Evolutionary conservation across 2,113 vertebrate genomes (phyloP).

Genomic region (Atractosteus spatula): DNA sequence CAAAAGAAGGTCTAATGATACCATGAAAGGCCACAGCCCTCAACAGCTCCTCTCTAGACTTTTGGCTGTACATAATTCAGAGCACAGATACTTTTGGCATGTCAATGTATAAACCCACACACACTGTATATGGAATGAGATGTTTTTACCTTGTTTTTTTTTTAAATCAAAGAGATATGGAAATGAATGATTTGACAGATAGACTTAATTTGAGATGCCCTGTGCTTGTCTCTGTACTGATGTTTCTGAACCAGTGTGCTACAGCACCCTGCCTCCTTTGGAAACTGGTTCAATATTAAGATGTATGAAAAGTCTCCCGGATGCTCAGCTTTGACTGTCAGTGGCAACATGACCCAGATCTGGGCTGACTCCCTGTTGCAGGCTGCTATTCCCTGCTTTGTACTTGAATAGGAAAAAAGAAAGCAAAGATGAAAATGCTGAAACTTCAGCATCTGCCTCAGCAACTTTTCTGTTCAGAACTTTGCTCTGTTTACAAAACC

Average conservation of each 20-base stretch:
- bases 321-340: not conserved
- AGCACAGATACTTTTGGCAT: too few species aligned
- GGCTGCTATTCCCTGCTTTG: slow-evolving; percentile 9
- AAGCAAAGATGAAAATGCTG: slow-evolving; percentile 6
- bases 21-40: too few species aligned
- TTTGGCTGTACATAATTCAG: too few species aligned
- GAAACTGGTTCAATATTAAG: slow-evolving; percentile 9
- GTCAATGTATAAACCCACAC: not conserved
- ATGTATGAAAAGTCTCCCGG: not conserved
- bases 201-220: not conserved
- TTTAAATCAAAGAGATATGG: not conserved
- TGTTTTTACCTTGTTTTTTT: not conserved
- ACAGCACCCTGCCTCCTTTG: slow-evolving; percentile 1
- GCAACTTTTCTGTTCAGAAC: slow-evolving; percentile 11
- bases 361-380: not conserved
- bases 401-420: slow-evolving; percentile 5
- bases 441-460: slow-evolving; percentile 19
- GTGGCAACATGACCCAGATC: slow-evolving; percentile 25
- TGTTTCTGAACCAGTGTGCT: not conserved
- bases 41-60: too few species aligned
- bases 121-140: not conserved
- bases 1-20: too few species aligned
- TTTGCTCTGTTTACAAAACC: slow-evolving; percentile 18
- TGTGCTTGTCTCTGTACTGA: not conserved
- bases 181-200: not conserved